phyloP scores from a whole-genome alignment of 2,888 invertebrate species.

The Scaptomyza parva region DNA sequence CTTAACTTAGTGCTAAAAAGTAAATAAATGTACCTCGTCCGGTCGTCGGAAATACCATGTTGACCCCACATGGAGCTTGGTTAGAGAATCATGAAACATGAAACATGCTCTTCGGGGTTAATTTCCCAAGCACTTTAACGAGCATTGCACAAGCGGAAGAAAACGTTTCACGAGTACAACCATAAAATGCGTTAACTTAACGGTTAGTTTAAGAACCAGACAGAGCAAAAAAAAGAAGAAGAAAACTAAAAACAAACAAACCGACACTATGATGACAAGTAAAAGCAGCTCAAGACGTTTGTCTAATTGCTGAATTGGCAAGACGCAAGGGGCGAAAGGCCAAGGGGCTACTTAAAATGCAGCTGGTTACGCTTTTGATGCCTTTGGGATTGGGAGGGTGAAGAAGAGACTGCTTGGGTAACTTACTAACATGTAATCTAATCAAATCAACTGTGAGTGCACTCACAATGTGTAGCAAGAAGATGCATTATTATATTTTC shows the following conservation, averaged over 20 bases:
- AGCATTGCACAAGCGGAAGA: constrained; percentile 59
- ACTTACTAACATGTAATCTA: constrained; percentile 53
- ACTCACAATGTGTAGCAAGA: constrained; percentile 15
- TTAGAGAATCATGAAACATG: constrained; percentile 2
- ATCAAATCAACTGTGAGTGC: constrained; percentile 40
- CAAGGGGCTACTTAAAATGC: constrained; percentile 10
- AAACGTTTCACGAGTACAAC: constrained; percentile 48
- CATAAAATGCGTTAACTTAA: constrained; percentile 76
- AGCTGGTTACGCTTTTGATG: constrained; percentile 9
- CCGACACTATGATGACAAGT: constrained; percentile 33
- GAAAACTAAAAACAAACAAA: constrained; percentile 16
- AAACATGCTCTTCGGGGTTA: constrained; percentile 39
- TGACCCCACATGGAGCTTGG: constrained; percentile 8
- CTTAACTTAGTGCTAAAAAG: not conserved
- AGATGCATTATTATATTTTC: constrained; percentile 27
- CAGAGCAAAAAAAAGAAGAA: constrained; percentile 2
- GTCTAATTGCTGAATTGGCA: constrained; percentile 33
- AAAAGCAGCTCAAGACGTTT: constrained; percentile 25
- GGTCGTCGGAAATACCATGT: not conserved
- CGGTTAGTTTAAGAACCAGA: constrained; percentile 38
- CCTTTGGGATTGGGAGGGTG: not conserved
- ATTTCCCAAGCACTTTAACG: constrained; percentile 57
- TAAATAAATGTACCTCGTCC: not conserved
- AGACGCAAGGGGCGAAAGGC: constrained; percentile 12
- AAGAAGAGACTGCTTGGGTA: constrained; percentile 26